Evolutionary conservation across 2,888 invertebrate genomes (phyloP).

Genomic region (Aelia acuminata): DNA sequence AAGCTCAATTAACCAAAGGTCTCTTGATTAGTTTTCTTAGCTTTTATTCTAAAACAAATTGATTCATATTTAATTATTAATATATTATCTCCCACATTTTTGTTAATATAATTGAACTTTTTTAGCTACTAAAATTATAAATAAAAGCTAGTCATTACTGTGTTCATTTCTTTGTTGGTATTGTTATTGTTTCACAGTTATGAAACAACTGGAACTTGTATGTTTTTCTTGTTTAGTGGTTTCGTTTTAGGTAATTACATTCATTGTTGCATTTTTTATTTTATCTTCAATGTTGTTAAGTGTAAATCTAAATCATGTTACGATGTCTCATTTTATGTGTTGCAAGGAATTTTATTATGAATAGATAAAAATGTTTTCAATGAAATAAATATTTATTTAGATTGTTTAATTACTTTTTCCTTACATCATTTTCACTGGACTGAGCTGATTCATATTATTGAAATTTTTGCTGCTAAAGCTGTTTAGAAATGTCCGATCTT

Average conservation of each 20-base stretch:
- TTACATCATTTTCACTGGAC: neutral
- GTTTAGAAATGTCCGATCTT: neutral
- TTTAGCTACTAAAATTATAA: too few relatives aligned
- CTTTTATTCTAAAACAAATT: neutral
- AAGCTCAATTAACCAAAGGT: slow-evolving; percentile 36
- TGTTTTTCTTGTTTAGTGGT: neutral
- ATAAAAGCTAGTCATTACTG: neutral
- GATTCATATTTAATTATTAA: neutral
- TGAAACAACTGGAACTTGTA: neutral
- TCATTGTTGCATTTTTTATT: neutral
- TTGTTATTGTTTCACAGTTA: slow-evolving; percentile 6
- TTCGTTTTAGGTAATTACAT: neutral
- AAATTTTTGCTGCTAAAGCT: neutral
- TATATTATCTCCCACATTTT: neutral
- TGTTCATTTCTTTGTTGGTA: slow-evolving; percentile 2
- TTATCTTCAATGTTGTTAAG: neutral
- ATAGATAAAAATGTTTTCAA: neutral
- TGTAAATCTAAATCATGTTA: neutral
- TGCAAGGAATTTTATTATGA: slow-evolving; percentile 3
- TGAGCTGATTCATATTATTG: neutral
- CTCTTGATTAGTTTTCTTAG: neutral
- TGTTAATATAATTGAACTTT: neutral
- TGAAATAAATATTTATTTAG: slow-evolving; percentile 49
- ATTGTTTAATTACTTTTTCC: neutral
- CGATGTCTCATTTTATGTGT: neutral